phyloP scores from a whole-genome alignment of 1,140 invertebrate species.

The Marisa cornuarietis region DNA sequence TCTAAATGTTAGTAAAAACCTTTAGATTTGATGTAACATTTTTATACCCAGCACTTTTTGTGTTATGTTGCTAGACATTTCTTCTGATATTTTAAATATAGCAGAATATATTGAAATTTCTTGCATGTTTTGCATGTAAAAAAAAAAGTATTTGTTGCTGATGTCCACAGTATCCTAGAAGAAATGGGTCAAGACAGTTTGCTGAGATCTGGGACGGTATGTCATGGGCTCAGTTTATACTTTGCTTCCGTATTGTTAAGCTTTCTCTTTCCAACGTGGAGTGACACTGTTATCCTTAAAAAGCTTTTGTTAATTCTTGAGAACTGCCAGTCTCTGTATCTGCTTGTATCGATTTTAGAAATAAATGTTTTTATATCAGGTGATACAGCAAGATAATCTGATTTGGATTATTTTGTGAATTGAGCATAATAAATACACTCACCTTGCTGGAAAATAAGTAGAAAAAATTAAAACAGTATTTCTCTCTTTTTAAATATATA shows the following conservation, averaged over 20 bases:
- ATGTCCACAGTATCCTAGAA: slow-evolving; percentile 46
- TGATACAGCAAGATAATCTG: neutral
- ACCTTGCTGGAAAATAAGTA: too few relatives aligned
- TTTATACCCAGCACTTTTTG: neutral
- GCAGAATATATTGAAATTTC: neutral
- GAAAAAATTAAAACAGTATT: too few relatives aligned
- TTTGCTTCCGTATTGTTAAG: too few relatives aligned
- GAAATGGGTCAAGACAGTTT: slow-evolving; percentile 41
- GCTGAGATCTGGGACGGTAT: slow-evolving; percentile 44
- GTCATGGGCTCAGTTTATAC: too few relatives aligned
- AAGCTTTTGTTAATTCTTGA: too few relatives aligned
- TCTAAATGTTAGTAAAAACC: neutral
- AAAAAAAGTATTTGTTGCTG: neutral
- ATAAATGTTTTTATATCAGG: neutral
- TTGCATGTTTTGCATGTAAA: too few relatives aligned
- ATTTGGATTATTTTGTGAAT: neutral
- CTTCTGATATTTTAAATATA: neutral
- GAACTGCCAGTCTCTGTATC: too few relatives aligned
- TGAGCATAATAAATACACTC: neutral
- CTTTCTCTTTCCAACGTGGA: too few relatives aligned
- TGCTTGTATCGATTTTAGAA: neutral
- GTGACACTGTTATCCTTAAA: too few relatives aligned
- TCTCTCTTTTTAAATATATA: too few relatives aligned
- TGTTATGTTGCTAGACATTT: neutral
- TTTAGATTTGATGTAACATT: neutral